Evolutionary conservation across 1,140 invertebrate genomes (phyloP).

Genomic region (Liolophura sinensis): DNA sequence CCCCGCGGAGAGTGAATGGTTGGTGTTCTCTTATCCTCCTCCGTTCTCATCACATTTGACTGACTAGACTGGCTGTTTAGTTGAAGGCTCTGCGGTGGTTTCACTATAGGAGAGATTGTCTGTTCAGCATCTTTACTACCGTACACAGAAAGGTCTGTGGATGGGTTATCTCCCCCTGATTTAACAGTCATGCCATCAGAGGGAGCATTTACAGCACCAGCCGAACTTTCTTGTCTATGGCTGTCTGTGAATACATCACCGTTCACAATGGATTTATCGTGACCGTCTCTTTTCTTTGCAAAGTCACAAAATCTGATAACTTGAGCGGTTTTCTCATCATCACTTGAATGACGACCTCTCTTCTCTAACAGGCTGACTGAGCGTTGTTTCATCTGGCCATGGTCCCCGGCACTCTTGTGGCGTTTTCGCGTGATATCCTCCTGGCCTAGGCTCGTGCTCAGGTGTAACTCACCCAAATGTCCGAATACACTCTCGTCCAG

Average conservation of each 20-base stretch:
- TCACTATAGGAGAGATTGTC: no score
- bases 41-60: no score
- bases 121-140: no score
- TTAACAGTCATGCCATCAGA: no score
- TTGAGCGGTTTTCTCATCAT: slow-evolving; percentile 23
- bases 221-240: no score
- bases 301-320: slow-evolving; percentile 29
- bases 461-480: slow-evolving; percentile 17
- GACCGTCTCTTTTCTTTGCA: slow-evolving; percentile 20
- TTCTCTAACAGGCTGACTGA: slow-evolving; percentile 40
- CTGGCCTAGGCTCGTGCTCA: slow-evolving; percentile 10
- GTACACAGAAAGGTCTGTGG: no score
- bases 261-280: slow-evolving; percentile 17
- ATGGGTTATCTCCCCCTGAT: no score
- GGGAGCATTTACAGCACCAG: no score
- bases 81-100: no score
- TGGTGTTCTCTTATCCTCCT: no score
- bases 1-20: no score
- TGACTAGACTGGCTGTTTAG: no score
- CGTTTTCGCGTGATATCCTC: slow-evolving; percentile 36
- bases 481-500: slow-evolving; percentile 26
- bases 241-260: slow-evolving; percentile 2
- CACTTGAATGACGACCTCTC: slow-evolving; percentile 28
- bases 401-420: slow-evolving; percentile 51
- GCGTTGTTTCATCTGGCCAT: slow-evolving; percentile 27